Conservation (phyloP, 1,140 invertebrate species). For the Cotesia chilonis region DNA sequence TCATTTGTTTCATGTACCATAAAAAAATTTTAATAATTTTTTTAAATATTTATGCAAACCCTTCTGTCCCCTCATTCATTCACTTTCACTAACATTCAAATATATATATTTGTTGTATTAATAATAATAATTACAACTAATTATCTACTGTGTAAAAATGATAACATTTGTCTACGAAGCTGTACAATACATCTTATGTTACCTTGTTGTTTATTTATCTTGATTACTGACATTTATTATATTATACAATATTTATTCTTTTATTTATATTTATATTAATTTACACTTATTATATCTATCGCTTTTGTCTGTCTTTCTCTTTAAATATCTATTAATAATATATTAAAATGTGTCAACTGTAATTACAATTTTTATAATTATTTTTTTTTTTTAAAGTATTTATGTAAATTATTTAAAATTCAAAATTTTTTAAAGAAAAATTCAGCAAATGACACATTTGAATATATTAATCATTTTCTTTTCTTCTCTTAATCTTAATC, state of each 20-base stretch:
- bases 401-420: too few relatives aligned
- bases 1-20: slow-evolving; percentile 24
- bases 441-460: too few relatives aligned
- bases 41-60: slow-evolving; percentile 22
- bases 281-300: not conserved
- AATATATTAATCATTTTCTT: not conserved
- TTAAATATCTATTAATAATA: not conserved
- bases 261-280: not conserved
- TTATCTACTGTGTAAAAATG: not conserved
- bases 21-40: slow-evolving; percentile 4
- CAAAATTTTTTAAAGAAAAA: too few relatives aligned
- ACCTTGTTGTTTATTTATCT: slow-evolving; percentile 3
- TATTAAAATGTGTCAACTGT: not conserved
- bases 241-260: not conserved
- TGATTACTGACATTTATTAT: not conserved
- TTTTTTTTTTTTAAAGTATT: too few relatives aligned
- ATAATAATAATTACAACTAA: too few relatives aligned
- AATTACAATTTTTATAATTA: not conserved
- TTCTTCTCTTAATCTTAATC: not conserved
- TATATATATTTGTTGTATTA: not conserved
- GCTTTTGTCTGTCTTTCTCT: not conserved
- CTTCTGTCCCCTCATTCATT: slow-evolving; percentile 37
- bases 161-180: not conserved
- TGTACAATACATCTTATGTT: too few relatives aligned
- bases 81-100: slow-evolving; percentile 25